Evolutionary conservation across 2,888 invertebrate genomes (phyloP), one percentile per base, ranked within the genome.

Genomic region (Nomada fucata): DNA sequence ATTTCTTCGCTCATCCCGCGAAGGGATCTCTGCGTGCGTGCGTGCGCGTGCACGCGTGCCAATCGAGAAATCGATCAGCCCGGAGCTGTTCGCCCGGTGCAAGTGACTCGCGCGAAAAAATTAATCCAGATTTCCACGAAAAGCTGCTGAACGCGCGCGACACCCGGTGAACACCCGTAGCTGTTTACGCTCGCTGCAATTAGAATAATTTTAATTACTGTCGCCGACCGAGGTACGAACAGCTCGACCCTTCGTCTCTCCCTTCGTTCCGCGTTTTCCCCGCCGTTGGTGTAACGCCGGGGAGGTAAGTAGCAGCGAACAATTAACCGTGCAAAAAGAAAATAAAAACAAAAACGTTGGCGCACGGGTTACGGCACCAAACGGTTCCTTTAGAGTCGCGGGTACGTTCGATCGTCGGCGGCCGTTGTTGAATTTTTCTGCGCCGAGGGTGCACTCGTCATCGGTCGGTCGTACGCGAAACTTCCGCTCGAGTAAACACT

Each of bases 131-230:
- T 23, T n/a, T 52, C n/a, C 26, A 52, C n/a, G 65, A 65, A 36
- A 52, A 52, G 50, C 52, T 47, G 29, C 13, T 29, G 29, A 2
- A 11, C n/a, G n/a, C 29, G n/a, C 65, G n/a, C 65, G 7, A 26
- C 26, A 4, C 10, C 13, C 65, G 60, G 23, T 1, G 7, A 11
- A 50, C 50, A 29, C 36, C 63, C 36, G 36, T 36, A 7, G 0
- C 77, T 75, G 81, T 79, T 82, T 82, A 79, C 79, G 60, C 61
- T 61, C 53, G 67, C 75, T 29, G 82, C 82, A 82, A 82, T 82
- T 82, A 82, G 71, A 75, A 75, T 80, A 82, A 82, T 60, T 80
- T 82, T 82, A 82, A 82, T 82, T 71, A 75, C 75, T 63, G 67
- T 76, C 73, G 68, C 59, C 55, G n/a, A 57, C 20, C 59, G 42